A percentile compares a stretch with the other conserved stretches of the same genome.
These are phyloP conservation scores for Phenganax stokvisi DNA, from an alignment of 92 coral and sea anemone genomes.

Conservation along the genomic window DNA sequence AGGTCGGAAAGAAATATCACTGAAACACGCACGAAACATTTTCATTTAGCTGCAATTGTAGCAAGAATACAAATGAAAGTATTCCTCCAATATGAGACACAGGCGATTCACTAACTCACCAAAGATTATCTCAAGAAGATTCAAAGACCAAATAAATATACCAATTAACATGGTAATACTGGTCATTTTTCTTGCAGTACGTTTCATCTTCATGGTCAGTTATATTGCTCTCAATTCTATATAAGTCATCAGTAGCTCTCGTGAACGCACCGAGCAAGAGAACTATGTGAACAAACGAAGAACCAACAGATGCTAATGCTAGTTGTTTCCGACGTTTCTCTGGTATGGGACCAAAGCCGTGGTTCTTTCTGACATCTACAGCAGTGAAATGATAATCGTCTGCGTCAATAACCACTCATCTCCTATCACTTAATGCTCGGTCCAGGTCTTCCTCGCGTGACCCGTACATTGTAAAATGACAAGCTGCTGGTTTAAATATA, in stretches of 20 bases:
- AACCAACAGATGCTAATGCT: conserved; percentile 10
- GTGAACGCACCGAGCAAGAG: conserved; percentile 13
- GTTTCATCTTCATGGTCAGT: too few species aligned
- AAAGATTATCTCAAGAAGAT: too few species aligned
- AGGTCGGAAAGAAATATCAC: conserved; percentile 35
- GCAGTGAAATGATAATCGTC: not conserved
- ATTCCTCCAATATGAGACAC: too few species aligned
- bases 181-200: not conserved
- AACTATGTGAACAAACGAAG: conserved; percentile 5
- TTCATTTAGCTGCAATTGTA: too few species aligned
- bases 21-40: conserved; percentile 55
- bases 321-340: conserved; percentile 50
- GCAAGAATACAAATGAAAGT: too few species aligned
- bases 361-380: conserved; percentile 28
- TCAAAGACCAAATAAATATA: too few species aligned
- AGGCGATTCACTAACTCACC: too few species aligned
- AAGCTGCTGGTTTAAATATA: not conserved
- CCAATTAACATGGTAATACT: conserved; percentile 20
- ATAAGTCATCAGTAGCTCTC: conserved; percentile 4
- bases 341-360: conserved; percentile 62
- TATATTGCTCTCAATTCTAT: not conserved
- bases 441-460: not conserved
- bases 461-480: not conserved
- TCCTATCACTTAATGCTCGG: not conserved
- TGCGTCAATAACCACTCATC: not conserved